Conservation (phyloP, 2,113 vertebrate genomes). For the Bambusicola thoracicus region DNA sequence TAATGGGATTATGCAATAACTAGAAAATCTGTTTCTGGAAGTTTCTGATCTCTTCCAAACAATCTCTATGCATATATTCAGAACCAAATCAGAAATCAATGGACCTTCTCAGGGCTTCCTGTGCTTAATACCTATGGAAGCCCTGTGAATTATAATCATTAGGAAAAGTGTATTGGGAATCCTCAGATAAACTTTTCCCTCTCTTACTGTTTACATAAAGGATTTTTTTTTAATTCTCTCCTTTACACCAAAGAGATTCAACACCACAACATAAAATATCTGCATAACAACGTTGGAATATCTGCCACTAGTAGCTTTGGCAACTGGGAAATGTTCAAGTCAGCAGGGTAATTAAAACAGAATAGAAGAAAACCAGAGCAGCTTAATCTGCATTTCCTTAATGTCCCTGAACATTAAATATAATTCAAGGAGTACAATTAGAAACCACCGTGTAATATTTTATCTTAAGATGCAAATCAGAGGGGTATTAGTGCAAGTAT, state of each 20-base stretch:
- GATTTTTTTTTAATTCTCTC: not conserved
- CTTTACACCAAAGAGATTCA: not conserved
- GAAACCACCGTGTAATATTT: not conserved
- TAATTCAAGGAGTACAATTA: not conserved
- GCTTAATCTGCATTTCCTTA: conserved; percentile 9
- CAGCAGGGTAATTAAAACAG: conserved; percentile 25
- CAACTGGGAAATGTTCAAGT: conserved; percentile 10
- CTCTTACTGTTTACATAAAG: not conserved
- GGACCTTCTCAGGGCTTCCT: not conserved
- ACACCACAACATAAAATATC: not conserved
- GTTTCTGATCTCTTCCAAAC: not conserved
- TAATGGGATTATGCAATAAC: not conserved
- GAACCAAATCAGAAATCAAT: not conserved
- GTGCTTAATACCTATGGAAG: not conserved
- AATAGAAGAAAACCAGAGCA: not conserved
- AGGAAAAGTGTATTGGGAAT: not conserved
- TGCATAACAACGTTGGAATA: not conserved
- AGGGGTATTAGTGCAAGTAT: not conserved
- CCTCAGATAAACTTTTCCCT: not conserved
- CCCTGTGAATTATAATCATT: not conserved
- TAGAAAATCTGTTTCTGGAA: not conserved
- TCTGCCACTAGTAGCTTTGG: not conserved
- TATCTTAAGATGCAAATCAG: conserved; percentile 15
- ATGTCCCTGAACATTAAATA: not conserved
- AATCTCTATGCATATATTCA: not conserved